Percentiles rank a stretch among this genome's conserved stretches.
Evolutionary conservation across 2,888 invertebrate genomes (phyloP).

Genomic region (Julus scanicus): DNA sequence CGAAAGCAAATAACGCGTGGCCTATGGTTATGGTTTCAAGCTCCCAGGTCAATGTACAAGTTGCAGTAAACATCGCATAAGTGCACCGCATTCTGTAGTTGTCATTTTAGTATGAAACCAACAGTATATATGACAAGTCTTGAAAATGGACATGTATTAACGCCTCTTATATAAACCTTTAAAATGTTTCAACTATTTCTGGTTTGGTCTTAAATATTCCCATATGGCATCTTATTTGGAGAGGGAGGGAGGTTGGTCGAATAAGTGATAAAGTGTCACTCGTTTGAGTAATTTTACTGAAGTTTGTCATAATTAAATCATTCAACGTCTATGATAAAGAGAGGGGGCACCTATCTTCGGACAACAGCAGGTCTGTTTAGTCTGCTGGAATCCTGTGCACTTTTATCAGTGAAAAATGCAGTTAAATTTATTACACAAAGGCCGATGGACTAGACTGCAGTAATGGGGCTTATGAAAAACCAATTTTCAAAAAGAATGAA

Average conservation of each 20-base stretch:
- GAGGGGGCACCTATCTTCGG: constrained; percentile 17
- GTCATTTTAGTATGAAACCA: not conserved
- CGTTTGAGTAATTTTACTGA: not conserved
- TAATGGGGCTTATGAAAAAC: not conserved
- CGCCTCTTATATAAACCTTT: not conserved
- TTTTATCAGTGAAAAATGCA: constrained; percentile 37
- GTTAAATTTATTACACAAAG: constrained; percentile 44
- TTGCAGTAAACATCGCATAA: not conserved
- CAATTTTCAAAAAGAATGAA: not conserved
- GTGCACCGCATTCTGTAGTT: not conserved
- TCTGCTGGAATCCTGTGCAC: constrained; percentile 14
- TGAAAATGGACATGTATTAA: not conserved
- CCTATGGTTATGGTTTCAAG: too few species aligned
- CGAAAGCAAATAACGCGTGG: too few species aligned
- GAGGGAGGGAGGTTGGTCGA: not conserved
- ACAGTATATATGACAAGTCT: not conserved
- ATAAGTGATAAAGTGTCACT: not conserved
- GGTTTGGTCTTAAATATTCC: not conserved
- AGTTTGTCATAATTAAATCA: constrained; percentile 27
- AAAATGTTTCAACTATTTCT: not conserved
- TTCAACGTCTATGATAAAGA: not conserved
- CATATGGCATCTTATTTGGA: not conserved
- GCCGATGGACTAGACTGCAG: not conserved
- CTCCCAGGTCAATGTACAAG: not conserved
- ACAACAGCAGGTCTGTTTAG: constrained; percentile 46